Conservation (phyloP, 1,140 invertebrate genomes). For the Panonychus citri region DNA sequence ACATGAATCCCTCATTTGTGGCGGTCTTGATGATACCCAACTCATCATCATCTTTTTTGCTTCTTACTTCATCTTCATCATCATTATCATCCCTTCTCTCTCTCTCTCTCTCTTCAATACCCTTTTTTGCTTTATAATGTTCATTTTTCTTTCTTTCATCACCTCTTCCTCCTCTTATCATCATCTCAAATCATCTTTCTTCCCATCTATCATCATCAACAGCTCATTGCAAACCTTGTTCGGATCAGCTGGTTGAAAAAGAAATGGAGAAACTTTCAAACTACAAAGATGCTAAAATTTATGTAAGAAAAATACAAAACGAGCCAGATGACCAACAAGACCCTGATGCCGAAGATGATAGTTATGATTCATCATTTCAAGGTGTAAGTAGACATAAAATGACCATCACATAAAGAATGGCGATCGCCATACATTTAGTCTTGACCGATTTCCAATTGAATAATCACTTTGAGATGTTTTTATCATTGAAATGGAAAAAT, state of each 20-base stretch:
- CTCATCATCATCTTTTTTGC: background rate
- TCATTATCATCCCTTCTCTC: background rate
- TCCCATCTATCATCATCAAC: constrained; percentile 2
- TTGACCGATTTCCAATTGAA: no score
- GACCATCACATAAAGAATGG: no score
- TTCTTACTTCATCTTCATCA: background rate
- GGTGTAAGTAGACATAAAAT: background rate
- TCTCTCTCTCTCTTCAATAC: background rate
- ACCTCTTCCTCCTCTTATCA: background rate
- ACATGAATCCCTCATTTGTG: no score
- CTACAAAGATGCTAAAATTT: constrained; percentile 20
- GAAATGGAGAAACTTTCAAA: constrained; percentile 19
- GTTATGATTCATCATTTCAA: background rate
- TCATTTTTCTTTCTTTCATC: background rate
- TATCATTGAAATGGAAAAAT: no score
- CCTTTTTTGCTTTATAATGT: background rate
- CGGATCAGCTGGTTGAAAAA: constrained; percentile 14
- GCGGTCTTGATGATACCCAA: no score
- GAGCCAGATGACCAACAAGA: constrained; percentile 17
- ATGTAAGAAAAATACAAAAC: constrained; percentile 20
- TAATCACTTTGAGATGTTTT: no score
- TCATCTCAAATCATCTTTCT: no score
- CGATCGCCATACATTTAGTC: no score
- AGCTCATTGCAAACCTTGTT: constrained; percentile 21
- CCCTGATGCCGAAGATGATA: constrained; percentile 5